Evolutionary conservation across 2,113 vertebrate species (phyloP), one percentile per base, ranked within the genome.

Genomic region (Strix uralensis): DNA sequence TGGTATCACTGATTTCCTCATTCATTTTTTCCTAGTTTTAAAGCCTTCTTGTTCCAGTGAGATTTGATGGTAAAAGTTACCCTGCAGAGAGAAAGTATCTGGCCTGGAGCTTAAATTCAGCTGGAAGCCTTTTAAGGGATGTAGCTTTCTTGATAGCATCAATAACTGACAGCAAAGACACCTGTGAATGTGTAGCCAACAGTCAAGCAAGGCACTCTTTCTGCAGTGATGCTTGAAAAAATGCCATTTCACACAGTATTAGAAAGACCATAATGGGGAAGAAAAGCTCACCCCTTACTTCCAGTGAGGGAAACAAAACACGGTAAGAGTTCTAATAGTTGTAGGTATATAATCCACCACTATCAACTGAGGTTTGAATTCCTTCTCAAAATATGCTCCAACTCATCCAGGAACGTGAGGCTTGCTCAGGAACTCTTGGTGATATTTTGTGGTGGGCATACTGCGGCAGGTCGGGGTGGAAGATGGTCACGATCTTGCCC

Each of bases 1-100:
- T 96, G 91, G 57, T 94, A 52, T 72, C 70, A 54, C 88, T 96
- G 95, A 95, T 96, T 94, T 96, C 91, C 83, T 96, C 91, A 72
- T 95, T 92, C 91, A 63, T 95, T 96, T 95, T 97, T 94, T 77
- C 36, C 71, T 87, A 46, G 79, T 82, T 96, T 94, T 94, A 87
- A 92, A 96, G 70, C 61, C 54, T 14, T 22, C 86, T 94, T 75
- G 34, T 87, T 94, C 77, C 54, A 94, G 61, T 72, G 73, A 90
- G 77, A 88, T 67, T 70, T 69, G 61, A 74, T 65, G 54, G 88
- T 87, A 72, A 81, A 95, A 87, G 88, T 95, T 95, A 69, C 73
- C 91, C 92, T 85, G 75, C 72, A 91, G 94, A 86, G 91, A 88
- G 47, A 86, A 84, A 75, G 80, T 86, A 49, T 78, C 47, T 93